phyloP scores from a whole-genome alignment of 2,888 invertebrate species.

The Polyommatus icarus region DNA sequence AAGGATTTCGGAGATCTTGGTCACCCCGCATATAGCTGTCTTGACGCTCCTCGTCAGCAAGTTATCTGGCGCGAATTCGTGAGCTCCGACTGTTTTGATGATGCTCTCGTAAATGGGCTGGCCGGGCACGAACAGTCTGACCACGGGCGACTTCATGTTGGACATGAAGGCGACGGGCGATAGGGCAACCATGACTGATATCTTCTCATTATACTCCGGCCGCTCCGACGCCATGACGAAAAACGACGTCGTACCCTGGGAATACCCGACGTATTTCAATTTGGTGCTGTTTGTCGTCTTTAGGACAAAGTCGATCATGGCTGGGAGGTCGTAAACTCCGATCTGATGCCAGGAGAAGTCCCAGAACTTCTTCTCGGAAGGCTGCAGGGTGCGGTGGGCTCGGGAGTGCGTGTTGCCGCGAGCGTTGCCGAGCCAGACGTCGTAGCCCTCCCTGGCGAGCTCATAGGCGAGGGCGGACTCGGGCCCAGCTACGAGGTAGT shows the following conservation, averaged over 20 bases:
- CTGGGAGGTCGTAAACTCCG: conserved; percentile 87
- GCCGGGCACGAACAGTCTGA: conserved; percentile 55
- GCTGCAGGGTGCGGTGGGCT: conserved; percentile 67
- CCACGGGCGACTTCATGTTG: conserved; percentile 58
- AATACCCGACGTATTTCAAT: conserved; percentile 86
- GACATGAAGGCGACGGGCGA: conserved; percentile 81
- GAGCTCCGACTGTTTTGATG: conserved; percentile 65
- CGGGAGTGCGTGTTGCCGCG: conserved; percentile 86
- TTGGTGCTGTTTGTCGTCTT: conserved; percentile 69
- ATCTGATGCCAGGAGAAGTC: conserved; percentile 91
- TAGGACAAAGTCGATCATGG: conserved; percentile 86
- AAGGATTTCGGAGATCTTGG: conserved; percentile 66
- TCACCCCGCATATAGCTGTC: conserved; percentile 63
- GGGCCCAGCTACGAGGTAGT: conserved; percentile 58
- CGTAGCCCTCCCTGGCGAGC: conserved; percentile 82
- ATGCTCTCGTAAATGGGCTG: conserved; percentile 49
- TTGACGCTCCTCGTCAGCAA: conserved; percentile 70
- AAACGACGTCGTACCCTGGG: conserved; percentile 83
- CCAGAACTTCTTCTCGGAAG: conserved; percentile 79
- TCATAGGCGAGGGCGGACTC: conserved; percentile 62
- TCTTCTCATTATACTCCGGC: conserved; percentile 79
- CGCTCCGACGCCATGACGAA: conserved; percentile 78
- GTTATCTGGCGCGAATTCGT: conserved; percentile 84
- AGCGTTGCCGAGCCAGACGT: conserved; percentile 90
- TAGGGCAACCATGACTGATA: conserved; percentile 76